Evolutionary conservation across 2,113 vertebrate species (phyloP), one percentile per base, ranked within the genome.

Genomic region (Pteronura brasiliensis): DNA sequence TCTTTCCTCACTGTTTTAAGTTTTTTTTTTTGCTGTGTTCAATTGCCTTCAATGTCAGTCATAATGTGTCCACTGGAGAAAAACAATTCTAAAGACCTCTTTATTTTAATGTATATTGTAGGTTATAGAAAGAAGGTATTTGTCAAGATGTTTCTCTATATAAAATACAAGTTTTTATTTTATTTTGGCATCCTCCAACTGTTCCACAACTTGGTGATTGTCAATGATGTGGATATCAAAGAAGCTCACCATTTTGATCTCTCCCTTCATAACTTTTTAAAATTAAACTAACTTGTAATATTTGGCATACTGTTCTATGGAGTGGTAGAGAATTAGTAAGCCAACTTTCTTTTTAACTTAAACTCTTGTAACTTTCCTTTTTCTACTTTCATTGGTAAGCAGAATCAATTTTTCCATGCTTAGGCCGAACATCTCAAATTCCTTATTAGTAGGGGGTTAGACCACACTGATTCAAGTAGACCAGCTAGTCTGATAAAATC

Each of bases 401-500:
- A 0, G 23, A 87, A 44, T 93, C 34, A 80, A 4, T 89, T 96
- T 97, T 98, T 95, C 87, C 63, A 88, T 47, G 72, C 91, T 81
- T 57, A 87, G 36, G 29, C 74, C 93, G 95, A 96, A 81, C 80
- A 95, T 92, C 52, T 96, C 42, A 87, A 96, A 97, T 98, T 98
- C 90, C 92, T 97, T 90, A 80, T 87, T 85, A 90, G 92, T 77
- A 4, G 82, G 77, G 91, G 86, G 72, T 95, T 93, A 83, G 55
- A 94, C 85, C 82, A 93, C 82, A 96, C 27, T 91, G 90, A 63
- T 93, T 96, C 47, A 31, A 57, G 61, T 81, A 69, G 47, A 93
- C 74, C 47, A 92, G 47, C 20, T 63, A 63, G 63, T 79, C 42
- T 49, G 95, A 96, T 97, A 90, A 96, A 98, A 81, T 93, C 69